Percentiles rank a stretch among this genome's conserved stretches.
phyloP scores from a whole-genome alignment of 2,797 vertebrate genomes.

The Rhincodon typus region DNA sequence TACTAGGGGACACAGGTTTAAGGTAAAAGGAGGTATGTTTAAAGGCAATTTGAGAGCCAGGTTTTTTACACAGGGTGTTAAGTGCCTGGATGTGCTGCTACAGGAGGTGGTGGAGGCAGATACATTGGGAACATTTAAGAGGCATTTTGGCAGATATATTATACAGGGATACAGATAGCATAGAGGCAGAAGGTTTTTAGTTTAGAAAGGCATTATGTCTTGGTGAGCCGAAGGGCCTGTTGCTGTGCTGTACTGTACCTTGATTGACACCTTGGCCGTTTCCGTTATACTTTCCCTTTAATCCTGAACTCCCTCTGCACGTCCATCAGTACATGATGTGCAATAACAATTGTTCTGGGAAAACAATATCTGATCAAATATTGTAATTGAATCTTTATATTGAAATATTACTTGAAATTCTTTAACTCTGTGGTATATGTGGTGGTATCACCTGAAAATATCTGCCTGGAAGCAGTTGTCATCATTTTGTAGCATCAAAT shows the following conservation, averaged over 20 bases:
- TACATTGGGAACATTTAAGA: too few species aligned
- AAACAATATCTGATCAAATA: neutral
- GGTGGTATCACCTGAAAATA: neutral
- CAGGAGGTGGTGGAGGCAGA: too few species aligned
- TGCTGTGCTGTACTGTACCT: neutral
- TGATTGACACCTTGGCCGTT: neutral
- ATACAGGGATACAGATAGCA: too few species aligned
- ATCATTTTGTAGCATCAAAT: neutral
- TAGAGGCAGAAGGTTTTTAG: too few species aligned
- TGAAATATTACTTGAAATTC: neutral
- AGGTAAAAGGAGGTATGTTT: too few species aligned
- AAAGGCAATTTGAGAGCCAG: too few species aligned
- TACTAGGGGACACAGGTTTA: too few species aligned
- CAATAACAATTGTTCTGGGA: neutral
- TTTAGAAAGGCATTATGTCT: too few species aligned
- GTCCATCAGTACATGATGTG: neutral
- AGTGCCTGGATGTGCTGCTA: too few species aligned
- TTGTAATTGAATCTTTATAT: neutral
- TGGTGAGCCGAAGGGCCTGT: too few species aligned
- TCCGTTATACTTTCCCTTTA: neutral
- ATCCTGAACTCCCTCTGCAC: neutral
- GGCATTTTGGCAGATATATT: too few species aligned
- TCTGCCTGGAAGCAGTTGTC: neutral
- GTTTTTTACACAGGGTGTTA: too few species aligned
- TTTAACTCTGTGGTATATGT: neutral